phyloP scores from a whole-genome alignment of 2,113 vertebrate genomes.

The Micromys minutus region DNA sequence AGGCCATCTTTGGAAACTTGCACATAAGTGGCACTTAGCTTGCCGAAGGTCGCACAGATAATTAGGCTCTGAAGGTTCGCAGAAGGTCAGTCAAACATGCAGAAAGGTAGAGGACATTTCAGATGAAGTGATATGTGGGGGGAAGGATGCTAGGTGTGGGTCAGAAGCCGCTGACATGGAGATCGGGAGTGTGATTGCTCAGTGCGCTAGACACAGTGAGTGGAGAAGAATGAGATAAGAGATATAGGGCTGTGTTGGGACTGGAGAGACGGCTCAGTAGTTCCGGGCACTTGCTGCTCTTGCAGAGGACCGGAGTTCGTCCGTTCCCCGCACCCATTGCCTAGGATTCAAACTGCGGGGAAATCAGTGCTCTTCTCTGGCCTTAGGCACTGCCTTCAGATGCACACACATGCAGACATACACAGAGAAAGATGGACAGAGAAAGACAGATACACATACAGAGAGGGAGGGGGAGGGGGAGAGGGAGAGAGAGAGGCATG shows the following conservation, averaged over 20 bases:
- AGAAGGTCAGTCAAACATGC: neutral
- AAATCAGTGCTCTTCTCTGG: neutral
- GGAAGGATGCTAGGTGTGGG: too few species aligned
- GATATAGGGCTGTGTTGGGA: neutral
- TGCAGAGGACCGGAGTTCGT: neutral
- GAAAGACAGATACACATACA: neutral
- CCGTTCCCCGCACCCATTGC: neutral
- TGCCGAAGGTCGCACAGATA: neutral
- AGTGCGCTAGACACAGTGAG: neutral
- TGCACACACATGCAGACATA: neutral
- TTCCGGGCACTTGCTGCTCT: neutral
- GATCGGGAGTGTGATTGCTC: neutral
- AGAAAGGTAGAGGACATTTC: neutral
- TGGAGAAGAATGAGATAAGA: neutral
- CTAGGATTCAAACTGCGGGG: neutral
- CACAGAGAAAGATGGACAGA: neutral
- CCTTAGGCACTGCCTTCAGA: neutral
- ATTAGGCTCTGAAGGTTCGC: neutral
- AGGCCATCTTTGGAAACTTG: conserved; percentile 17
- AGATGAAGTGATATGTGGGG: neutral
- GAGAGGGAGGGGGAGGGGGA: too few species aligned
- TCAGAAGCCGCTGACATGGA: neutral
- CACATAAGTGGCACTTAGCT: neutral
- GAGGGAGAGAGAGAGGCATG: too few species aligned
- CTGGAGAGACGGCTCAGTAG: neutral